Percentiles rank a stretch among this genome's conserved stretches.
phyloP scores from a whole-genome alignment of 1,140 invertebrate species.

The Caenorhabditis briggsae region DNA sequence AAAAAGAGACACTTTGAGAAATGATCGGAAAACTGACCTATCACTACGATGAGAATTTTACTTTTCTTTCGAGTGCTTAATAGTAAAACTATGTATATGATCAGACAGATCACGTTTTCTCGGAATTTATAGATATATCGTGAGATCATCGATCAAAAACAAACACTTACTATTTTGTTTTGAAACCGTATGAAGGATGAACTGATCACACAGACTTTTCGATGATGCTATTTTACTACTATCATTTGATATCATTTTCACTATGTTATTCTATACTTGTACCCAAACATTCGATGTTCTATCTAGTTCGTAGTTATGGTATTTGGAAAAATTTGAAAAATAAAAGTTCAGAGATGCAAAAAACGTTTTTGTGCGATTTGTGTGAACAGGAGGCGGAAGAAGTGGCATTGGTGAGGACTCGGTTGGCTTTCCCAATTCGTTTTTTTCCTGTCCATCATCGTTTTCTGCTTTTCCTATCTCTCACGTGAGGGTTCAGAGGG shows the following conservation, averaged over 20 bases:
- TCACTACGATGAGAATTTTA: not conserved
- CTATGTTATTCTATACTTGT: not conserved
- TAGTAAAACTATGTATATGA: not conserved
- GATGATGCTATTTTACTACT: not conserved
- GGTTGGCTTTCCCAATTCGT: not conserved
- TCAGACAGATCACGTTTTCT: conserved; percentile 34
- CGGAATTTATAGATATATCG: not conserved
- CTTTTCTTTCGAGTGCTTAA: not conserved
- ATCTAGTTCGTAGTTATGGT: not conserved
- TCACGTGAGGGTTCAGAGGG: conserved; percentile 39
- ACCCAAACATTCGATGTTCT: not conserved
- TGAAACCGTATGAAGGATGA: not conserved
- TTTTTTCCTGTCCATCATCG: not conserved
- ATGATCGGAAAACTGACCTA: conserved; percentile 1
- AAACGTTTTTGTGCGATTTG: not conserved
- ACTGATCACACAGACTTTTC: not conserved
- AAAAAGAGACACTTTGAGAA: not conserved
- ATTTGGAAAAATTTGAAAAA: not conserved
- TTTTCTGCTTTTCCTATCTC: not conserved
- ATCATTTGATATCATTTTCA: conserved; percentile 27
- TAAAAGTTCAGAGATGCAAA: not conserved
- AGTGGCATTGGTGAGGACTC: not conserved
- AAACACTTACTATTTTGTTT: conserved; percentile 25
- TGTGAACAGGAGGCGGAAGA: conserved; percentile 32
- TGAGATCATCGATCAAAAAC: conserved; percentile 22